Evolutionary conservation across 53 echinoderm and acorn worm genomes (phyloP), one percentile per base, ranked within the genome.

Genomic region (Echinometra lucunter): DNA sequence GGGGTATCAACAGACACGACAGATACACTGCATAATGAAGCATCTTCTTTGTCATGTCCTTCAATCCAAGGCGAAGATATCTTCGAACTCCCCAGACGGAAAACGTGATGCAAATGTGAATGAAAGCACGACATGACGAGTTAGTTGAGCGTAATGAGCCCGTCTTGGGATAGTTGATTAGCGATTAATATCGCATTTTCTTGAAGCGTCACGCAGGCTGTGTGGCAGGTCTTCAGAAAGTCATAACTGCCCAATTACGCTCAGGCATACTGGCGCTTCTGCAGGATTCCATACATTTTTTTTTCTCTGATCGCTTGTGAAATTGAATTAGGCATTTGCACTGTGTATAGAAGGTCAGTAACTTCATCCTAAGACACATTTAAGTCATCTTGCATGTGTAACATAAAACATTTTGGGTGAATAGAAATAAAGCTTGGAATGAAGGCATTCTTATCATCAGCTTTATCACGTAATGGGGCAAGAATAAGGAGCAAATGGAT

Each of bases 281-380:
- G 7, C 12, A 6, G 32, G 32, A 72, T 32, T 11, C 72, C 35
- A 35, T 35, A 35, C 72, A 35, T 72, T 72, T 72, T 13, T 66
- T n/a, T 2, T 72, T 72, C 72, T 72, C 35, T 34, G 72, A 12
- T 72, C 72, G 72, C 72, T 72, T 72, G 72, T 72, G 72, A 72
- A 72, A 72, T 72, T 72, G 35, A 72, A 72, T 72, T 72, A 35
- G 72, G 72, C 72, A 32, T 72, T 72, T 72, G 72, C 72, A 72
- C 28, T 11, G 35, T 32, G 72, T 72, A 13, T 32, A 34, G 16
- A 72, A 72, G 32, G 72, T 72, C 72, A 72, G 35, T 35, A 72
- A 32, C 72, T 72, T 32, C 16, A 35, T 28, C 72, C 32, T 72
- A 13, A 34, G 16, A 32, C 32, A 72, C 11, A 9, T 12, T 8